Base-by-base conservation (phyloP, 2,113 vertebrate species). In the Burhinus bistriatus region DNA sequence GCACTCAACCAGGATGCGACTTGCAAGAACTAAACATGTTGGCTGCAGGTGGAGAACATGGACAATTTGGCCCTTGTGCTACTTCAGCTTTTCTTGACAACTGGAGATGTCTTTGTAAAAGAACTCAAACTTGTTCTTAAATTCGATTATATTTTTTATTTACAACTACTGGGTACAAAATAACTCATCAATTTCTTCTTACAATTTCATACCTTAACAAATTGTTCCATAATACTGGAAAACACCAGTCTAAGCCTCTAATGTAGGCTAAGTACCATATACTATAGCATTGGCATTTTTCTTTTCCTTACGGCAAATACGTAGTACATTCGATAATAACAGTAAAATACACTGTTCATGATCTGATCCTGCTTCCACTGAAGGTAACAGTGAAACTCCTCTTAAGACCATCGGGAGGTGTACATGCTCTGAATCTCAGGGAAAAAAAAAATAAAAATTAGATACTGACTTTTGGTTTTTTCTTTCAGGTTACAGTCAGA, bases 251-350 rank as follows among this genome's bases (percentile, higher is more conserved):
- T 18, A 61, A 87, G 34, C 12, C 47, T 66, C 17, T 11, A 64
- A n/a, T 2, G 4, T 0, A 44, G 34, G 51, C 4, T 26, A 32
- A 59, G 6, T 15, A 30, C 17, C 22, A 26, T 9, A 19, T 1
- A 5, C 5, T n/a, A 19, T 2, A 58, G 40, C 23, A 66, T 1
- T 36, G 40, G 23, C 34, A 40, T 30, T 93, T 84, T 70, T 62
- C 51, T 87, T 36, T 57, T 69, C 29, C 72, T 17, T 25, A 9
- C 27, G 10, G 32, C 27, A 45, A 15, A 25, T 12, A 36, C 1
- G 5, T 2, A 52, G 8, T 15, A 12, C 14, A 19, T 25, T 79
- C 52, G 34, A 64, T 36, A 59, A 26, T 3, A 44, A 25, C 71
- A 57, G n/a, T 20, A 61, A 84, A 49, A 54, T 14, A 25, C 26